phyloP scores from a whole-genome alignment of 2,113 vertebrate genomes.

The Psephotus haematonotus region DNA sequence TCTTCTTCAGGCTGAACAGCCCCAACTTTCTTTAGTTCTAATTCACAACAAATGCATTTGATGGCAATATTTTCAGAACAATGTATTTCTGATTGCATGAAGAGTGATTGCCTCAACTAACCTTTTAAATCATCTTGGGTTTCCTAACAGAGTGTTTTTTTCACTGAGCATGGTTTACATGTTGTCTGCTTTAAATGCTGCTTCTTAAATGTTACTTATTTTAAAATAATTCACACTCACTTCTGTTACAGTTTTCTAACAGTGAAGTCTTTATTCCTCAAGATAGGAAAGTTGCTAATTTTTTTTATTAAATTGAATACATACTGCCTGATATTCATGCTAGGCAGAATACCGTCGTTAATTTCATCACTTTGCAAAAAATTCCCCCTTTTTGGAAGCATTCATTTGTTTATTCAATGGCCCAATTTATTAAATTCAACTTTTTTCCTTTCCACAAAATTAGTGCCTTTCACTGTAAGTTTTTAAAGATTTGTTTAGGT shows the following conservation, averaged over 20 bases:
- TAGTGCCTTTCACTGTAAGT: not conserved
- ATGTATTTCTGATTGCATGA: conserved; percentile 7
- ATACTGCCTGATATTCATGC: not conserved
- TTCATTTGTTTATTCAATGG: not conserved
- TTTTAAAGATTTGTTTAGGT: not conserved
- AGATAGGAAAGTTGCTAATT: not conserved
- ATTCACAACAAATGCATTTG: not conserved
- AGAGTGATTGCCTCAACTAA: not conserved
- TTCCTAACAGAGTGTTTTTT: not conserved
- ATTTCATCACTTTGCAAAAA: not conserved
- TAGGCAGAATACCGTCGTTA: not conserved
- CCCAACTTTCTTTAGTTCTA: not conserved
- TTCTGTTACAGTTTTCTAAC: not conserved
- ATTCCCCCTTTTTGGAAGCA: not conserved
- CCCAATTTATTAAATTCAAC: not conserved
- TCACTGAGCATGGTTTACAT: not conserved
- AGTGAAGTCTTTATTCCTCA: not conserved
- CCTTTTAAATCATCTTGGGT: not conserved
- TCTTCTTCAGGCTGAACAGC: not conserved
- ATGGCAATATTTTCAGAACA: conserved; percentile 12
- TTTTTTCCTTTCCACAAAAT: not conserved
- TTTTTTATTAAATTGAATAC: not conserved
- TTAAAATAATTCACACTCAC: not conserved
- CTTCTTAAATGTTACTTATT: not conserved
- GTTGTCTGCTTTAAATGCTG: not conserved